Evolutionary conservation across 2,797 vertebrate genomes (phyloP), one percentile per base, ranked within the genome.

Genomic region (Anableps anableps): DNA sequence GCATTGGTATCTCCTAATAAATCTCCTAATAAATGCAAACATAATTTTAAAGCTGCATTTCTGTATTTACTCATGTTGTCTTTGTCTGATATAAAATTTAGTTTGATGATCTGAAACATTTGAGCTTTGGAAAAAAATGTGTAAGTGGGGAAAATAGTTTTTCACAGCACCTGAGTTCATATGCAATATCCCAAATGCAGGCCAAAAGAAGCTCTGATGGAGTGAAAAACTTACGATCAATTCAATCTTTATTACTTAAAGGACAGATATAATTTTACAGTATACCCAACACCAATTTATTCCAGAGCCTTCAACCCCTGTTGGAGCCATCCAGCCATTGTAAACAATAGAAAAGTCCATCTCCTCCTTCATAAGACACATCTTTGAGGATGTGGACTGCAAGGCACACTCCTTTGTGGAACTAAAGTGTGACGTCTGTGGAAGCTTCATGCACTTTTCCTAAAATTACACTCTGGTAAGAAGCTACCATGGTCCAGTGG

Each of bases 401-500:
- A 60, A 78, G 80, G 55, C 19, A 0, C 74, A 31, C 51, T 85
- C 72, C 68, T 84, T 86, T 77, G 82, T 81, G 45, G 78, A 55
- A 51, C 36, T 26, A 38, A n/a, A 7, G 75, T 66, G 79, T 38
- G 83, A 78, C 38, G 74, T 80, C 64, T 47, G 62, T 73, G 68
- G 82, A 85, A 83, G 84, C 84, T 72, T 71, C 77, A 85, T 80
- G 78, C 86, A 68, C 80, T 85, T 85, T 81, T 34, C 80, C 75
- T 77, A 87, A 78, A 88, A 90, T 76, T 74, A 77, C 81, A 79
- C 79, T 71, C 77, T 26, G 80, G 83, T 58, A 38, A 79, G 55
- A 72, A 84, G 79, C 81, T 31, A 77, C 86, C 81, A 89, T 53
- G 78, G 90, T 89, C 91, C 86, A 81, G 77, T 79, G 87, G 84